Evolutionary conservation across 2,113 vertebrate genomes (phyloP), one percentile per base, ranked within the genome.

Genomic region (Lota lota): DNA sequence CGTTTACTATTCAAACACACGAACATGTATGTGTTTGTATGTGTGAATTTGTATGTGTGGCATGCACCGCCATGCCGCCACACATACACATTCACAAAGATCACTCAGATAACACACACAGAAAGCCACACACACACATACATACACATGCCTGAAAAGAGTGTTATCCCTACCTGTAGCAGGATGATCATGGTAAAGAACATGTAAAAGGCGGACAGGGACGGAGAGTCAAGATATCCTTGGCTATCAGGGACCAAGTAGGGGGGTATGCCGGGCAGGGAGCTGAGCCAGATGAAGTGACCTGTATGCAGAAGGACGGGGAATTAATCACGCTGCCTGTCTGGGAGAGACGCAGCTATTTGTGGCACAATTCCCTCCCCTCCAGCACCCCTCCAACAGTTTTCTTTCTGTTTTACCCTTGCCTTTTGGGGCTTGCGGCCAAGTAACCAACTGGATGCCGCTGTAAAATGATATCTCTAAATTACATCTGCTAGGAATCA

Each of bases 141-240:
- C 28, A 63, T n/a, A 53, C 61, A 19, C 61, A n/a, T 17, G 6
- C 61, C 17, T 18, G 24, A 8, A 18, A 3, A 18, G 24, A 18
- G 22, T 17, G 10, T 50, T 0, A 14, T 63, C 17, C 17, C n/a
- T 89, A 98, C 97, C 95, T 99, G 97, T 63, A 99, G 87, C 51
- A 99, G 87, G 82, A 99, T 97, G 88, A 99, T 94, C 97, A 98
- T 97, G 11, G 94, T 97, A 81, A 98, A 92, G 80, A 99, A 99
- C 92, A 91, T 94, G 85, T 95, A 97, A 87, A 96, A 93, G 63
- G 93, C 91, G 0, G 91, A 87, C 21, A 95, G 89, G 64, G 84
- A 74, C 0, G 92, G 83, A 57, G 90, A 68, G 10, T 84, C 76
- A 79, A 90, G 92, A 58, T 75, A 85, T 61, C 94, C 94, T 0